These are phyloP conservation scores for Micrasema minimum DNA, from an alignment of 1,140 invertebrate genomes.

Conservation along the genomic window DNA sequence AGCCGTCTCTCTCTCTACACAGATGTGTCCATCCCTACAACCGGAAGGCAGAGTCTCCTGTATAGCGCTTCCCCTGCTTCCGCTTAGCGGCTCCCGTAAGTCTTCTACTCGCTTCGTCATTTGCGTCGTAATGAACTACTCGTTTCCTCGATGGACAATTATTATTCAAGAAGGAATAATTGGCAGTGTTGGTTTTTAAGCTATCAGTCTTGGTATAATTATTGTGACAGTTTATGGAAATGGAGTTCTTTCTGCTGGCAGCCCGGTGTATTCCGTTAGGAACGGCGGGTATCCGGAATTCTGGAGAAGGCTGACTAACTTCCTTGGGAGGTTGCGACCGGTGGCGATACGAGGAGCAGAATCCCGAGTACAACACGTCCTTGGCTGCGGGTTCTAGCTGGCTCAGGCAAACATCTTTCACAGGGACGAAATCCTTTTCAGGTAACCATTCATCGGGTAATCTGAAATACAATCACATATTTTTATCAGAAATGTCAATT, in stretches of 20 bases:
- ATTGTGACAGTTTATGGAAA: conserved; percentile 47
- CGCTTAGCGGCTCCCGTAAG: conserved; percentile 47
- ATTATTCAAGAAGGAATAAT: conserved; percentile 32
- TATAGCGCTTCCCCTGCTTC: conserved; percentile 40
- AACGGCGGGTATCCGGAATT: conserved; percentile 1
- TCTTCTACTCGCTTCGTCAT: not conserved
- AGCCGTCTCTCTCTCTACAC: conserved; percentile 9
- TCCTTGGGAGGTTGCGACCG: not conserved
- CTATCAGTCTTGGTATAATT: conserved; percentile 53
- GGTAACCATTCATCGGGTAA: conserved; percentile 73
- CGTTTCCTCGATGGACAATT: conserved; percentile 14
- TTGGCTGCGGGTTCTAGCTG: conserved; percentile 34
- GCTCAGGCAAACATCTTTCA: conserved; percentile 67
- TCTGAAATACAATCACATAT: conserved; percentile 59
- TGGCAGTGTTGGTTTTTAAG: conserved; percentile 45
- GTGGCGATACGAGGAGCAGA: conserved; percentile 46
- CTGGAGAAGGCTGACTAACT: not conserved
- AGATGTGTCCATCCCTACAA: conserved; percentile 20
- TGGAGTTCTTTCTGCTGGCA: conserved; percentile 33
- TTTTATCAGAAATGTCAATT: not conserved
- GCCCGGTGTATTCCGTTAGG: conserved; percentile 42
- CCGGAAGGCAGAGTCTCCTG: conserved; percentile 4
- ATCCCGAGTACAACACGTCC: conserved; percentile 55
- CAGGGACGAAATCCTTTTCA: conserved; percentile 68
- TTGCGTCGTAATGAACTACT: conserved; percentile 23